These are phyloP conservation scores for Calliopum simillimum DNA, from an alignment of 2,888 invertebrate genomes.

Conservation along the genomic window DNA sequence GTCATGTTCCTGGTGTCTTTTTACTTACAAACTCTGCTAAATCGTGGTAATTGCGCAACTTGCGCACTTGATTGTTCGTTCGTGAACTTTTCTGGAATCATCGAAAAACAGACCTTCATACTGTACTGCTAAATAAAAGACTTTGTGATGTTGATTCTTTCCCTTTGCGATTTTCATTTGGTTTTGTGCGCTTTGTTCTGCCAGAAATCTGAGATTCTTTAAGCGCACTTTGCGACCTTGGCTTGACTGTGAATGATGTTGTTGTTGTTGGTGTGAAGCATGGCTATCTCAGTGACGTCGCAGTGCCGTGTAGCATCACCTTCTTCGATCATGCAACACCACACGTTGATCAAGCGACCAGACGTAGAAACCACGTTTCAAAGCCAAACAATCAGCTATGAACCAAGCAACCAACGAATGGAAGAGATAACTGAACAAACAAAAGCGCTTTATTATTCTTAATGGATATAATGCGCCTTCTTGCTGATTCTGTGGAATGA, in stretches of 20 bases:
- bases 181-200: constrained; percentile 5
- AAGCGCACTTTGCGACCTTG: constrained; percentile 32
- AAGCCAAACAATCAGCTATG: too few species aligned
- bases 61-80: constrained; percentile 52
- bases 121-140: not conserved
- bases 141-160: not conserved
- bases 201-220: constrained; percentile 3
- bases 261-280: constrained; percentile 10
- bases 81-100: constrained; percentile 13
- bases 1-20: constrained; percentile 26
- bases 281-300: constrained; percentile 31
- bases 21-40: constrained; percentile 41
- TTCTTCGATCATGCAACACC: not conserved
- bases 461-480: constrained; percentile 48
- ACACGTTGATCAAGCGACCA: not conserved
- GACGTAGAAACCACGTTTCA: not conserved
- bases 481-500: constrained; percentile 11
- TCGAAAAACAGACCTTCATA: constrained; percentile 1
- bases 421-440: constrained; percentile 42
- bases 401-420: constrained; percentile 10
- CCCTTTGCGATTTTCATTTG: not conserved
- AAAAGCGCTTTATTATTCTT: constrained; percentile 53
- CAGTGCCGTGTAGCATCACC: not conserved
- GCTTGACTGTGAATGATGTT: not conserved
- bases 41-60: constrained; percentile 52